Evolutionary conservation across 2,888 invertebrate genomes (phyloP).

Genomic region (Reticulitermes lucifugus): DNA sequence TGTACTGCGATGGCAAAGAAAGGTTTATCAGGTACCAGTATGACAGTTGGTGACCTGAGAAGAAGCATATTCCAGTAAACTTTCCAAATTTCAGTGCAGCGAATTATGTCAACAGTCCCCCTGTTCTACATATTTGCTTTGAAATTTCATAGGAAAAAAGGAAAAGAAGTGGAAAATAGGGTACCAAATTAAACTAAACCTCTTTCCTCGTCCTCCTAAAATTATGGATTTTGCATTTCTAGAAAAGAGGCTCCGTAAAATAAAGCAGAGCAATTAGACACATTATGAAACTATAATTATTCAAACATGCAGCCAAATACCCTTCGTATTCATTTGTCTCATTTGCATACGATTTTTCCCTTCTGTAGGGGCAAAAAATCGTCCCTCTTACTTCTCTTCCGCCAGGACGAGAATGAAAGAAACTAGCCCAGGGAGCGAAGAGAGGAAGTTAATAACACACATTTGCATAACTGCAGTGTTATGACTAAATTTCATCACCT

Average conservation of each 20-base stretch:
- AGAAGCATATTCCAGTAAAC: neutral
- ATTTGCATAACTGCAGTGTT: constrained; percentile 49
- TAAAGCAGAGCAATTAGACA: constrained; percentile 35
- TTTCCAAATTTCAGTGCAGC: neutral
- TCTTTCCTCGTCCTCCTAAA: neutral
- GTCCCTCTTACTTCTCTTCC: neutral
- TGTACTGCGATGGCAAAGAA: no score
- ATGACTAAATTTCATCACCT: constrained; percentile 50
- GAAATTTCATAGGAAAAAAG: neutral
- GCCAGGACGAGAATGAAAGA: constrained; percentile 21
- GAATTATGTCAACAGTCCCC: neutral
- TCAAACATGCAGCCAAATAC: constrained; percentile 32
- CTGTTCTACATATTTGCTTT: neutral
- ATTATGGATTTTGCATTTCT: constrained; percentile 7
- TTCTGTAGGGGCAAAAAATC: neutral
- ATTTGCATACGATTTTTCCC: constrained; percentile 37
- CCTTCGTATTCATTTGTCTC: constrained; percentile 38
- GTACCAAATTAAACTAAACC: neutral
- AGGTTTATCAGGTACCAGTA: no score
- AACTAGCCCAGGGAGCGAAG: constrained; percentile 12
- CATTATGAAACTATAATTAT: constrained; percentile 41
- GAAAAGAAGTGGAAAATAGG: neutral
- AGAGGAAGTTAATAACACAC: constrained; percentile 28
- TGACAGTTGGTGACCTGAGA: neutral
- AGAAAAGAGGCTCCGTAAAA: constrained; percentile 5